A percentile compares a stretch with the other conserved stretches of the same genome.
Conservation (phyloP, 2,888 invertebrate genomes). For the Lasioglossum morio region DNA sequence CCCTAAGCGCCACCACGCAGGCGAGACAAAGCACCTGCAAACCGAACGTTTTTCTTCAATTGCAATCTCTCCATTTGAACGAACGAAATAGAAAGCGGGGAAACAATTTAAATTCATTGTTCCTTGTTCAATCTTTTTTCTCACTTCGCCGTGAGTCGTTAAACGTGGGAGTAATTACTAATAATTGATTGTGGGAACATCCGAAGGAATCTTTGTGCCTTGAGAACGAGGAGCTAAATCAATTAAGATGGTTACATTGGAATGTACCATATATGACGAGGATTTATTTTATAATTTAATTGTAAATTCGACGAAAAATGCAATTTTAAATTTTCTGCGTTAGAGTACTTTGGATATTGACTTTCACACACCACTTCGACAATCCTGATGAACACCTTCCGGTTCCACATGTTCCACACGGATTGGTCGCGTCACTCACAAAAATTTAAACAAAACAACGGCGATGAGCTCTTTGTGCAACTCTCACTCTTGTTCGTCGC, state of each 20-base stretch:
- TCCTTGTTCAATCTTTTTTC: not conserved
- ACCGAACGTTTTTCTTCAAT: not conserved
- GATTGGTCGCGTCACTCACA: not conserved
- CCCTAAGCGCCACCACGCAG: conserved; percentile 89
- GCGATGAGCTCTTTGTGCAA: conserved; percentile 43
- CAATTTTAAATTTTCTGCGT: not conserved
- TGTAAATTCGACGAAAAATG: not conserved
- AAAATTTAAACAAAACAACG: conserved; percentile 29
- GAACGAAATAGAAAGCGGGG: not conserved
- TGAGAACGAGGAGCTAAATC: conserved; percentile 16
- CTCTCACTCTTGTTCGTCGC: conserved; percentile 52
- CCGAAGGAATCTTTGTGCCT: not conserved
- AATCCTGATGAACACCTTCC: conserved; percentile 82
- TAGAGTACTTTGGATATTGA: not conserved
- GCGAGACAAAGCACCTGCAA: conserved; percentile 88
- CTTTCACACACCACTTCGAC: conserved; percentile 81
- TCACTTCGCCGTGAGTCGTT: not conserved
- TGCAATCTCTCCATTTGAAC: not conserved
- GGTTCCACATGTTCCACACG: conserved; percentile 80
- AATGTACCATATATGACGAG: not conserved
- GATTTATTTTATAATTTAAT: not conserved
- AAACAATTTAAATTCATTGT: not conserved
- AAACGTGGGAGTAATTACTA: conserved; percentile 23
- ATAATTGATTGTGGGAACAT: conserved; percentile 46
- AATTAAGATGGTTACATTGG: conserved; percentile 22